These are phyloP conservation scores for Nomada fabriciana DNA, from an alignment of 2,888 invertebrate species.

Conservation along the genomic window DNA sequence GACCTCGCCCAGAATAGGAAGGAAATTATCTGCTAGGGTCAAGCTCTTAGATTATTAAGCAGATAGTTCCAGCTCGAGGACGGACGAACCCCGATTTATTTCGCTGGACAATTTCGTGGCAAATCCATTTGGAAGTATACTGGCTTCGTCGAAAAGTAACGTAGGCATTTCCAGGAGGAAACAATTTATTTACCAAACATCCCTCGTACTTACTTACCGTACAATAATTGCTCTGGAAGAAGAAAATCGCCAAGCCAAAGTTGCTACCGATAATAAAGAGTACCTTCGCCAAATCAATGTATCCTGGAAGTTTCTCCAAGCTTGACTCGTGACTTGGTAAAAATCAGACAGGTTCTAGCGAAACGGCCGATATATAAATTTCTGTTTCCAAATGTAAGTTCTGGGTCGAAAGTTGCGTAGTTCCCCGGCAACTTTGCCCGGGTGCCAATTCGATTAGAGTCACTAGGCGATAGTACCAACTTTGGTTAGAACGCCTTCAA, in stretches of 20 bases:
- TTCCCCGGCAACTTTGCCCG: slow-evolving; percentile 26
- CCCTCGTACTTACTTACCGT: too few relatives aligned
- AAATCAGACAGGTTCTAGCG: slow-evolving; percentile 1
- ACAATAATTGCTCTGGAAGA: too few relatives aligned
- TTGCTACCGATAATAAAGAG: neutral
- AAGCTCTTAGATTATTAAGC: slow-evolving; percentile 61
- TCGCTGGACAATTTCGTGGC: neutral
- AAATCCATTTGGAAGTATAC: neutral
- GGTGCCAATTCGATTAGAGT: slow-evolving; percentile 59
- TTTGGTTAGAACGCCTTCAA: slow-evolving; percentile 61
- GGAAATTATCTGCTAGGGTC: slow-evolving; percentile 63
- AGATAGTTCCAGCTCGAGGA: slow-evolving; percentile 29
- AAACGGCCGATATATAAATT: slow-evolving; percentile 25
- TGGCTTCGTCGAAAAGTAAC: too few relatives aligned
- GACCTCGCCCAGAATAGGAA: slow-evolving; percentile 50
- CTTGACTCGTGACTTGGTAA: slow-evolving; percentile 26
- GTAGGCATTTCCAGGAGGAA: too few relatives aligned
- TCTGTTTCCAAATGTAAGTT: slow-evolving; percentile 26
- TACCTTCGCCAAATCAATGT: slow-evolving; percentile 2
- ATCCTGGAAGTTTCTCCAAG: too few relatives aligned
- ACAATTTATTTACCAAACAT: too few relatives aligned
- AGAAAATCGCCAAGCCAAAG: too few relatives aligned
- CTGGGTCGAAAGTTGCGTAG: slow-evolving; percentile 40
- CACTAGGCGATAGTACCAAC: slow-evolving; percentile 52
- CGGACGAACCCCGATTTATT: neutral